These are phyloP conservation scores for Machaerirhynchus nigripectus DNA, from an alignment of 2,113 vertebrate genomes.

Conservation along the genomic window DNA sequence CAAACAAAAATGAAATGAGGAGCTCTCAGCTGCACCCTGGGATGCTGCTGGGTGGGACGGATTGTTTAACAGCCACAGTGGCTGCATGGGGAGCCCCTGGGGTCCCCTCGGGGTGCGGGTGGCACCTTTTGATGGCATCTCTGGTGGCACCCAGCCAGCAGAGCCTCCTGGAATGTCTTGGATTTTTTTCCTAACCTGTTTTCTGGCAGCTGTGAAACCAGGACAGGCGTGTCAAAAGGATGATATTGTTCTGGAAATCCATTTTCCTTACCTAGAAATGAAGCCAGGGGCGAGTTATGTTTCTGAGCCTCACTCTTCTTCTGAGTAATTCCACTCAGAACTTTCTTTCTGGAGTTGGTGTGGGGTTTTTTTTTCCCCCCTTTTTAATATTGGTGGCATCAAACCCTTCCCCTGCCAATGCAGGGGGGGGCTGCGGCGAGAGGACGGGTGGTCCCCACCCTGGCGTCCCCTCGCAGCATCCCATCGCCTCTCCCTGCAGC, in stretches of 20 bases:
- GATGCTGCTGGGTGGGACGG: background rate
- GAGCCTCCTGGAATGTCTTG: background rate
- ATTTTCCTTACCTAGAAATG: background rate
- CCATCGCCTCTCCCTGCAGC: fast-evolving
- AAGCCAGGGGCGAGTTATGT: background rate
- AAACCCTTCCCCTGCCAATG: background rate
- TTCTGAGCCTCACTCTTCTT: background rate
- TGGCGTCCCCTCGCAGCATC: background rate
- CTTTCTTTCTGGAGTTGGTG: background rate
- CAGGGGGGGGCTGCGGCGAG: fast-evolving
- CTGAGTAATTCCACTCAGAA: background rate
- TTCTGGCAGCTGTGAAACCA: constrained; percentile 5
- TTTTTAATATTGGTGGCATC: background rate
- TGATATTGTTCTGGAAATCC: constrained; percentile 21
- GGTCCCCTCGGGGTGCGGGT: background rate
- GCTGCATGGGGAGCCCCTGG: fast-evolving
- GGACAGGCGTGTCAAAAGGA: background rate
- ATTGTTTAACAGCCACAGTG: background rate
- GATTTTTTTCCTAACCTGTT: background rate
- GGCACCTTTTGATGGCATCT: background rate
- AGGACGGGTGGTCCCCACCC: background rate
- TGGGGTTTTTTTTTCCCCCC: fast-evolving
- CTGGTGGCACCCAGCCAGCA: background rate
- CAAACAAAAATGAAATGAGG: background rate
- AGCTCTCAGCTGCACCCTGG: background rate